Percentiles rank a stretch among this genome's conserved stretches.
Conservation (phyloP, 2,888 invertebrate species). For the Sicus ferrugineus region DNA sequence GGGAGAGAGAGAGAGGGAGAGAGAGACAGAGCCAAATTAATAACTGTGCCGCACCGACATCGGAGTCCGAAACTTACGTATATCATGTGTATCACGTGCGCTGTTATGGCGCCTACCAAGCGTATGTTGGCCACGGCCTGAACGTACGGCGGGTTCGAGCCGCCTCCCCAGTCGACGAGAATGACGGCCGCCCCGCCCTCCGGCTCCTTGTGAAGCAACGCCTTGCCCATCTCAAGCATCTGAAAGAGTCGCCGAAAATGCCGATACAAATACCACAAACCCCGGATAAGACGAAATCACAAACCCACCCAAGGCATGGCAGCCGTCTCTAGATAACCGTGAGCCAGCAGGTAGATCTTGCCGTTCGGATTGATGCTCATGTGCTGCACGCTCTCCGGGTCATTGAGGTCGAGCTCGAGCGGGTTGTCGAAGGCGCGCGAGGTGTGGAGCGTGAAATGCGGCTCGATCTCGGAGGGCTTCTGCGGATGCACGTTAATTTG, state of each 20-base stretch:
- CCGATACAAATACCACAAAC: neutral
- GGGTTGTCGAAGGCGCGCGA: slow-evolving; percentile 66
- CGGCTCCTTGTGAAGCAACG: slow-evolving; percentile 71
- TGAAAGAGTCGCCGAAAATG: slow-evolving; percentile 46
- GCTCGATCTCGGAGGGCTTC: slow-evolving; percentile 71
- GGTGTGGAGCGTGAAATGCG: slow-evolving; percentile 69
- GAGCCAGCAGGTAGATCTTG: slow-evolving; percentile 79
- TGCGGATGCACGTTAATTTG: slow-evolving; percentile 83
- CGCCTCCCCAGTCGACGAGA: slow-evolving; percentile 85
- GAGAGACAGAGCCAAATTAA: no score
- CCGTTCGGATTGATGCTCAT: slow-evolving; percentile 72
- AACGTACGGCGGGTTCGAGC: slow-evolving; percentile 86
- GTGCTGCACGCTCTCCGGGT: slow-evolving; percentile 70
- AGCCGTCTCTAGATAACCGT: slow-evolving; percentile 88
- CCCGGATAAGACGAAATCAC: neutral
- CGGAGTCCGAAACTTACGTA: slow-evolving; percentile 64
- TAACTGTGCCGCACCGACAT: neutral
- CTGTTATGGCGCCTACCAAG: slow-evolving; percentile 84
- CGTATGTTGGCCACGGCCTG: slow-evolving; percentile 93
- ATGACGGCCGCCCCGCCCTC: slow-evolving; percentile 78
- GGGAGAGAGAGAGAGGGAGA: no score
- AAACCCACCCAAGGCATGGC: slow-evolving; percentile 77
- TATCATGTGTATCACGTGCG: slow-evolving; percentile 71
- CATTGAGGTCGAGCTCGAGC: slow-evolving; percentile 72
- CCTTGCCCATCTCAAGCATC: slow-evolving; percentile 75